These are phyloP conservation scores for Sebastiscus albofasciatus DNA, from an alignment of 2,797 vertebrate genomes.

Conservation along the genomic window DNA sequence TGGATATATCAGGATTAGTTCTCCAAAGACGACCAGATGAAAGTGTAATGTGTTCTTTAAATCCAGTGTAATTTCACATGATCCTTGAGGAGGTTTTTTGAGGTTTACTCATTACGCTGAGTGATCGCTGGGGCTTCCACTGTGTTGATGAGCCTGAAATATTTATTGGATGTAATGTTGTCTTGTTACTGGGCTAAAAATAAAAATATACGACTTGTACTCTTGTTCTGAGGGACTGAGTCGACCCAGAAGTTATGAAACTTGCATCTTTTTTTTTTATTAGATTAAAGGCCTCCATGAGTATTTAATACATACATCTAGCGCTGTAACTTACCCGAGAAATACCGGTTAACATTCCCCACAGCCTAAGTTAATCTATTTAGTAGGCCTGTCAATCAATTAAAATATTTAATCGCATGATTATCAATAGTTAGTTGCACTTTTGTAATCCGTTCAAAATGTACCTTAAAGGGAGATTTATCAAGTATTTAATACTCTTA, in stretches of 20 bases:
- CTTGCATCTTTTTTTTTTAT: neutral
- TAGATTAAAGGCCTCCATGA: neutral
- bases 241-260: neutral
- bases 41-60: constrained; percentile 22
- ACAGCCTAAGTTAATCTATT: neutral
- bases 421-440: too few species aligned
- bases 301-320: neutral
- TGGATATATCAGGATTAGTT: constrained; percentile 15
- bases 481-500: too few species aligned
- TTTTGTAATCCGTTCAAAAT: too few species aligned
- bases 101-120: neutral
- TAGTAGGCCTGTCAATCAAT: too few species aligned
- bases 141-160: neutral
- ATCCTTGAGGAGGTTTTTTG: neutral
- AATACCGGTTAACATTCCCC: neutral
- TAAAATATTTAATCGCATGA: too few species aligned
- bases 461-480: too few species aligned
- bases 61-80: constrained; percentile 23
- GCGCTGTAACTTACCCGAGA: neutral
- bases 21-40: constrained; percentile 42
- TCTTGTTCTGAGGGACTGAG: neutral
- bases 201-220: neutral
- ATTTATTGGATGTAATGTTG: neutral
- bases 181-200: constrained; percentile 2
- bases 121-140: neutral